Base-by-base conservation (phyloP, 2,888 invertebrate species). In the Colostygia pectinataria region DNA sequence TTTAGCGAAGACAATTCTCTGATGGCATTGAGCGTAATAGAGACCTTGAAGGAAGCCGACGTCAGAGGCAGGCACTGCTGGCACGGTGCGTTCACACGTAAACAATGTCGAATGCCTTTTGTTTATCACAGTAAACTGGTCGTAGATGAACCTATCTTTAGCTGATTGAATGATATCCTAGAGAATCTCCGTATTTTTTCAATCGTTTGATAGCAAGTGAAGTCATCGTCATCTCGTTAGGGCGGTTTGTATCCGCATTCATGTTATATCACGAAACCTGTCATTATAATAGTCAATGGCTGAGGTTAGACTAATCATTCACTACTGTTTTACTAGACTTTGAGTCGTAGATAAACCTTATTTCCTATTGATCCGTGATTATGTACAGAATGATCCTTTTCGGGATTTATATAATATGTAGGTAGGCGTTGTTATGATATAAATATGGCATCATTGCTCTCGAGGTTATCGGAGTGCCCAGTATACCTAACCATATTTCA, bases 111-210 rank as follows among this genome's bases (percentile, higher is more conserved):
- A 46, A 56, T 42, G 56, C 50, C 56, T 62, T 61, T 23, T 61
- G 61, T 63, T 62, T 53, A 45, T 14, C 61, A 63, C 59, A 62
- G 61, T 48, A 71, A 77, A 79, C 78, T 68, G 71, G 78, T 78
- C 79, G 57, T 57, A 59, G 59, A 57, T 49, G 55, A 63, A 57
- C 58, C 50, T 57, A 62, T 54, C 47, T 65, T 5, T 65, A 20
- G 9, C 4, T 68, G 57, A 71, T 72, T 73, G 59, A 66, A 45
- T 61, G 56, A 77, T 60, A 81, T 83, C 82, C 82, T 83, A 79
- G 77, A 74, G 75, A 68, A 71, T 65, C 71, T 74, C 75, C 73
- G 74, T 71, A 72, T 76, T 79, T 79, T 71, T 71, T 67, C 27
- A 58, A 34, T 8, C 12, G 23, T 23, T 27, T 24, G 37, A 47